Evolutionary conservation across 2,797 vertebrate species (phyloP).

Genomic region (Telmatherina bonti): DNA sequence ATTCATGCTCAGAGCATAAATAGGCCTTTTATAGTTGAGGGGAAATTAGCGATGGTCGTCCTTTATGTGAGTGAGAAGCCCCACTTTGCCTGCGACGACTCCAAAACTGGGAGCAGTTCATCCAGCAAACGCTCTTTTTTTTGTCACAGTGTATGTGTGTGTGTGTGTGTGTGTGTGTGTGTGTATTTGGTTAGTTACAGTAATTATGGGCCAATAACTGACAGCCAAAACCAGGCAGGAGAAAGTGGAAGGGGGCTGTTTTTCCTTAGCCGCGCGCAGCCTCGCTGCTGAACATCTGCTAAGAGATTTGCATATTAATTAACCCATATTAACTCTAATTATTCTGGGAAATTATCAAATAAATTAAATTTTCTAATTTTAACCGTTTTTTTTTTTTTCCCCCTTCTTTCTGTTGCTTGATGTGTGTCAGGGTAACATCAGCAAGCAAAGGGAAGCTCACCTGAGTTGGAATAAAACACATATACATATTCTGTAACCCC

Average conservation of each 20-base stretch:
- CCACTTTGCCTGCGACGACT: slow-evolving; percentile 92
- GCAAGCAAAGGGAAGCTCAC: slow-evolving; percentile 59
- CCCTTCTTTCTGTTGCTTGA: slow-evolving; percentile 82
- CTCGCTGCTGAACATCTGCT: slow-evolving; percentile 99
- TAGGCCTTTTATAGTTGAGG: slow-evolving; percentile 90
- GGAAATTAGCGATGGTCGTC: slow-evolving; percentile 93
- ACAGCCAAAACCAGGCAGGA: slow-evolving; percentile 99
- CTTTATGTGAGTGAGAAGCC: slow-evolving; percentile 95
- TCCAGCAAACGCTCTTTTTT: slow-evolving; percentile 84
- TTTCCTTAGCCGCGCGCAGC: slow-evolving; percentile 87
- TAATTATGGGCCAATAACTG: slow-evolving; percentile 99
- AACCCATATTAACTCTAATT: slow-evolving; percentile 99
- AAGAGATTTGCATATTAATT: slow-evolving; percentile 99
- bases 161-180: slow-evolving; percentile 77
- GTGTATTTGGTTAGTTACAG: slow-evolving; percentile 99
- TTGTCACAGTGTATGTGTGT: slow-evolving; percentile 13
- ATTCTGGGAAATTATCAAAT: slow-evolving; percentile 99
- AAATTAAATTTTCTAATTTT: slow-evolving; percentile 99
- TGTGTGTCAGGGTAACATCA: slow-evolving; percentile 82
- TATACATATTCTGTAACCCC: slow-evolving; percentile 30
- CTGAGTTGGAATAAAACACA: slow-evolving; percentile 61
- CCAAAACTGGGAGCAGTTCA: slow-evolving; percentile 94
- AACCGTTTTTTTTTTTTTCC: slow-evolving; percentile 93
- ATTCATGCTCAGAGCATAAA: slow-evolving; percentile 76
- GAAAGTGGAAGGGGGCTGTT: slow-evolving; percentile 92